Base-by-base conservation (phyloP, 2,888 invertebrate species). In the Tinea pellionella region DNA sequence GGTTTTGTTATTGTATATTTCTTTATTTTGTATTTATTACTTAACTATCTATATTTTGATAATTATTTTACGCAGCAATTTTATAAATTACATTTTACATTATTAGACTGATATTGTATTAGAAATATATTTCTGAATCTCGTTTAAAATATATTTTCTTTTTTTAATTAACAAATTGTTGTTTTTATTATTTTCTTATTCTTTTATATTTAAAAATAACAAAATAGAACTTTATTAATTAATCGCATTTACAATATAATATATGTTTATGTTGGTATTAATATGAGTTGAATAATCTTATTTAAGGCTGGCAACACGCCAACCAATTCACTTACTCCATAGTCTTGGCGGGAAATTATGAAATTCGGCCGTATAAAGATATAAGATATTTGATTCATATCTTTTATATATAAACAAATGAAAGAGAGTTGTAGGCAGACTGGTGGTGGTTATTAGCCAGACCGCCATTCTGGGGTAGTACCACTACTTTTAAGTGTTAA, bases 91-190 rank as follows among this genome's bases (percentile, higher is more conserved):
- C 9, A 12, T 37, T 37, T 6, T 37, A n/a, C 9, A n/a, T 47
- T 15, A 64, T 69, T 75, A 72, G 75, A 76, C 74, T 75, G 74
- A 74, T 67, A 72, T 68, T 63, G 71, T 71, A 65, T 61, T 63
- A 70, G 69, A 6, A 68, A 66, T 12, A 61, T 66, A 19, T 15
- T 51, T 32, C 64, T 64, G 64, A 71, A 71, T 72, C 65, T 71
- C 66, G 61, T 63, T 65, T 69, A 64, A 47, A 47, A 47, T 55
- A 55, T 55, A 55, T 24, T 18, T 55, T 47, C 16, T n/a, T 47
- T 47, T 47, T 47, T 15, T 15, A 6, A 37, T 15, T 67, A 68
- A 2, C 67, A 60, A 63, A 47, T 15, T 47, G 47, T 47, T 7
- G 6, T 47, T 47, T 47, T n/a, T 15, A 15, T 47, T 15, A 47